Percentiles rank a stretch among this genome's conserved stretches.
Conservation (phyloP, 2,797 vertebrate genomes). For the Anolis apletophallus region DNA sequence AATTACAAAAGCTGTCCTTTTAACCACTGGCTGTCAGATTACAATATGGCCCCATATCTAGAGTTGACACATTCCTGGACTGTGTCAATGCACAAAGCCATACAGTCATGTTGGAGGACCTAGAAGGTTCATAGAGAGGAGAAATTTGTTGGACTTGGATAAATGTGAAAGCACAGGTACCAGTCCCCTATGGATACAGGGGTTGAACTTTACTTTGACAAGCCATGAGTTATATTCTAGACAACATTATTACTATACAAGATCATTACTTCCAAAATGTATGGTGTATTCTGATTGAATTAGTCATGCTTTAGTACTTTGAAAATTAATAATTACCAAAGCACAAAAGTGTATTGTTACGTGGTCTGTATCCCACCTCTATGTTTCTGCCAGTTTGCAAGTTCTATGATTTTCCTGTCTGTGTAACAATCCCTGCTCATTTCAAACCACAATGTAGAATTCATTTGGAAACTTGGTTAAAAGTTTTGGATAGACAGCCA, state of each 20-base stretch:
- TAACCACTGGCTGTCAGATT: background rate
- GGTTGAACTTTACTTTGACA: background rate
- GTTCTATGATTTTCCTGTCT: background rate
- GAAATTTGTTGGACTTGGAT: no score
- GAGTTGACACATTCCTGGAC: no score
- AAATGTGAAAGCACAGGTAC: no score
- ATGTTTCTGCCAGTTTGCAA: background rate
- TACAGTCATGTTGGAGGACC: no score
- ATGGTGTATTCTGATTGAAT: no score
- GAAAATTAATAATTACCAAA: background rate
- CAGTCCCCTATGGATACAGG: no score
- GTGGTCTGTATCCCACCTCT: background rate
- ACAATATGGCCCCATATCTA: no score
- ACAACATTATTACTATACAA: background rate
- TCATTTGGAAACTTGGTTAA: background rate
- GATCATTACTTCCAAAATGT: background rate
- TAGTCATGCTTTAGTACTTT: no score
- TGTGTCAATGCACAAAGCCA: no score
- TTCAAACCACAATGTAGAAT: background rate
- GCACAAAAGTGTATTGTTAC: background rate
- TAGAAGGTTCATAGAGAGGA: no score
- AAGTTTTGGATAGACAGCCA: background rate
- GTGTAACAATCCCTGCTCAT: background rate
- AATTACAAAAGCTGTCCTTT: background rate
- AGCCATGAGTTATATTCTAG: background rate